Conservation (phyloP, 2,797 vertebrate genomes). For the Leptodon cayanensis region DNA sequence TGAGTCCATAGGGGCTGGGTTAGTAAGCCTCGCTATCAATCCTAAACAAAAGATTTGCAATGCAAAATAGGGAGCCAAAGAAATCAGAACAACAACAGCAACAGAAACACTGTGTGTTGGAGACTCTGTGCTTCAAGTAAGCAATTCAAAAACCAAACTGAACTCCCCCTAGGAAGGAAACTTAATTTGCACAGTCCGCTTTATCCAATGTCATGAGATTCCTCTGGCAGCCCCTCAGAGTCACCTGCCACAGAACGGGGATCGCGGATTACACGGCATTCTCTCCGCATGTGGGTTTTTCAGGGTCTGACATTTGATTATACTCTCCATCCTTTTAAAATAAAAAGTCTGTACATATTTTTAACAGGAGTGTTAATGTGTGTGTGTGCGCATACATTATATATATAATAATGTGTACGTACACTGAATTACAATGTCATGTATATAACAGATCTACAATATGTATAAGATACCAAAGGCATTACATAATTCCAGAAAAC, state of each 20-base stretch:
- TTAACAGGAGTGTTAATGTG: neutral
- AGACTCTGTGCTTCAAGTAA: neutral
- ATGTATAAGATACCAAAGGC: neutral
- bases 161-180: neutral
- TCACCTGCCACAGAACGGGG: neutral
- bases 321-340: neutral
- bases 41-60: neutral
- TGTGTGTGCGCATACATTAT: neutral
- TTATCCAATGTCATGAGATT: neutral
- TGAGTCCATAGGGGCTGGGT: neutral
- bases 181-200: neutral
- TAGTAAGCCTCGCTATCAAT: neutral
- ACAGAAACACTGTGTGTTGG: neutral
- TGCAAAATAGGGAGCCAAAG: neutral
- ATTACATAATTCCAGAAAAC: neutral
- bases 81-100: neutral
- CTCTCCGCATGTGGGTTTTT: neutral
- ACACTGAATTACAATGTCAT: neutral
- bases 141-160: neutral
- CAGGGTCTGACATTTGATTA: neutral
- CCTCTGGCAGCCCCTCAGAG: neutral
- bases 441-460: neutral
- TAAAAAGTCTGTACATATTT: neutral
- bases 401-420: accelerated
- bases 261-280: accelerated